Conservation (phyloP, 2,797 vertebrate species). For the Enteromius fasciolatus region DNA sequence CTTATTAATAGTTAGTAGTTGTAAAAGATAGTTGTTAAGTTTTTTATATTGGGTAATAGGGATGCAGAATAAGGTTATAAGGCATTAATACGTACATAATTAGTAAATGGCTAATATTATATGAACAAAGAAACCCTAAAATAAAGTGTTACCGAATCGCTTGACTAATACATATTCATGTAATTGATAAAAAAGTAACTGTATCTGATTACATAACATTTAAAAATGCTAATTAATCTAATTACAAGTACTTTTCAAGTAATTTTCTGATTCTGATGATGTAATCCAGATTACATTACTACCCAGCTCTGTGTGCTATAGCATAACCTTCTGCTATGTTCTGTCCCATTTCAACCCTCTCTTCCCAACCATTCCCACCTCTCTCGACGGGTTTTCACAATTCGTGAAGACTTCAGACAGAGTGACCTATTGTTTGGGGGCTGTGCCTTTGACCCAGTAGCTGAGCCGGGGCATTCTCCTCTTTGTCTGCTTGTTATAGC, state of each 20-base stretch:
- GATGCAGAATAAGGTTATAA: too few species aligned
- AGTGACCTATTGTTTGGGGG: constrained; percentile 74
- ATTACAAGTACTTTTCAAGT: neutral
- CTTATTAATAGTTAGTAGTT: too few species aligned
- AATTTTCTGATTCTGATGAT: neutral
- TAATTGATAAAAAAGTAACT: neutral
- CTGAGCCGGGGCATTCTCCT: constrained; percentile 67
- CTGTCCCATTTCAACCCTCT: constrained; percentile 33
- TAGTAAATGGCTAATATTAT: too few species aligned
- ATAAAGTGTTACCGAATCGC: too few species aligned
- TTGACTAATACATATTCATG: neutral
- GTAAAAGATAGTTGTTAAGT: too few species aligned
- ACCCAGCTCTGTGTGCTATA: neutral
- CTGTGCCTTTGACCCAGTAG: constrained; percentile 69
- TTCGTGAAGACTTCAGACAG: constrained; percentile 76
- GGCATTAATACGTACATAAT: too few species aligned
- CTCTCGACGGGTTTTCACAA: constrained; percentile 74
- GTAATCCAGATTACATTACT: neutral
- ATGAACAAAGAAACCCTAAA: too few species aligned
- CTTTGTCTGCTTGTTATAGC: constrained; percentile 81
- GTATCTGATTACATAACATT: neutral
- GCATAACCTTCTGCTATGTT: neutral
- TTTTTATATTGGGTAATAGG: too few species aligned
- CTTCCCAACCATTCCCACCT: constrained; percentile 67
- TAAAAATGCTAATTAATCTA: neutral